Evolutionary conservation across 2,888 invertebrate species (phyloP), one percentile per base, ranked within the genome.

Genomic region (Synergus umbraculus): DNA sequence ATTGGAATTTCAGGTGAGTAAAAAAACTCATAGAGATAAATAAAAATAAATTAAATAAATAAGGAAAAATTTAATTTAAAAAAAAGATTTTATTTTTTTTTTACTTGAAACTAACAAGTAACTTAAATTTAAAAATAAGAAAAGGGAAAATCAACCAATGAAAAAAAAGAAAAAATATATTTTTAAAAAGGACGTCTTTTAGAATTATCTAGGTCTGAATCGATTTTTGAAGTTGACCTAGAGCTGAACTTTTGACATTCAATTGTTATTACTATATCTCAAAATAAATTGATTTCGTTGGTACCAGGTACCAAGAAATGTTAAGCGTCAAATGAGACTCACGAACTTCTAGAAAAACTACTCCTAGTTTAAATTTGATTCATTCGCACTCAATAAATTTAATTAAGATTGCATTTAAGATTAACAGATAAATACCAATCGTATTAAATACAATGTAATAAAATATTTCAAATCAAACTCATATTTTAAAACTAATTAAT

Each of bases 1-100:
- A 0, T 93, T 99, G 49, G 99, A 99, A 91, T 99, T 99, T 94
- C 99, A 99, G 95, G 98, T 98, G 92, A 90, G 86, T 43, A 69
- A 77, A 49, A 13, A 37, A 5, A 37, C 5, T 37, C 5, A 5
- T 37, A 37, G 5, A 37, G 7, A 37, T 44, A 41, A 65, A 41
- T 43, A 41, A 65, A 66, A 10, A 12, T 13, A 64, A 10, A 22
- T 29, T 15, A 41, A 66, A 66, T 41, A 46, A 67, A 46, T 44
- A 12, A 67, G 46, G 5, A 1, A 10, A 66, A 54, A 2, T n/a
- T 7, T 54, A n/a, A n/a, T 54, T 54, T 9, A 8, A n/a, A 54
- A 22, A 10, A 0, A 22, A 60, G 22, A 22, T 22, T 22, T 22
- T 22, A 22, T 22, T 22, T 0, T 22, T 22, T 22, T 22, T 22